Evolutionary conservation across 2,888 invertebrate genomes (phyloP).

Genomic region (Gryllus longicercus): DNA sequence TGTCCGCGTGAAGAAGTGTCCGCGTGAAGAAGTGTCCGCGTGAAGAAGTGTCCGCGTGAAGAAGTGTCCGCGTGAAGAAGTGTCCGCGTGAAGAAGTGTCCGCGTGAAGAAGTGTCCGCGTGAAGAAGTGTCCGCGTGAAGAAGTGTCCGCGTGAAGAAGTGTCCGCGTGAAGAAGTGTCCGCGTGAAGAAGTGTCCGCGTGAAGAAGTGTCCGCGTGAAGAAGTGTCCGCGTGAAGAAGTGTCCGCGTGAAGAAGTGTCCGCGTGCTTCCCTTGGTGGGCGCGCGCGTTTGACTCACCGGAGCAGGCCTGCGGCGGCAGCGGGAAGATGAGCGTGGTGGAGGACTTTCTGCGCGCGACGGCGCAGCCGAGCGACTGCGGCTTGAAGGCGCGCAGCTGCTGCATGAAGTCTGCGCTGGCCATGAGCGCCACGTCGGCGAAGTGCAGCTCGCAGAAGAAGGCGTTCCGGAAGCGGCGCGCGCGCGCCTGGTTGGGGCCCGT

Average conservation of each 20-base stretch:
- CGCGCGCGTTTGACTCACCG: constrained; percentile 56
- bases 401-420: constrained; percentile 97
- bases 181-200: neutral
- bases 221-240: neutral
- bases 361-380: constrained; percentile 93
- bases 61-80: too few relatives aligned
- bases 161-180: neutral
- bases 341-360: constrained; percentile 88
- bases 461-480: constrained; percentile 69
- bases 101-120: too few relatives aligned
- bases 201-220: neutral
- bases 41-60: too few relatives aligned
- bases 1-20: neutral
- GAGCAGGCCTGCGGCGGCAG: constrained; percentile 91
- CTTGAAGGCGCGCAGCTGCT: constrained; percentile 92
- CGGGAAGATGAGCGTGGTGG: constrained; percentile 90
- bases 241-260: neutral
- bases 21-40: too few relatives aligned
- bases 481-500: constrained; percentile 79
- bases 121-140: too few relatives aligned
- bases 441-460: constrained; percentile 92
- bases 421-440: constrained; percentile 95
- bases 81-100: too few relatives aligned
- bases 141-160: too few relatives aligned
- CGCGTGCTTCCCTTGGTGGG: neutral